Evolutionary conservation across 2,113 vertebrate species (phyloP).

Genomic region (Hydrolagus affinis): DNA sequence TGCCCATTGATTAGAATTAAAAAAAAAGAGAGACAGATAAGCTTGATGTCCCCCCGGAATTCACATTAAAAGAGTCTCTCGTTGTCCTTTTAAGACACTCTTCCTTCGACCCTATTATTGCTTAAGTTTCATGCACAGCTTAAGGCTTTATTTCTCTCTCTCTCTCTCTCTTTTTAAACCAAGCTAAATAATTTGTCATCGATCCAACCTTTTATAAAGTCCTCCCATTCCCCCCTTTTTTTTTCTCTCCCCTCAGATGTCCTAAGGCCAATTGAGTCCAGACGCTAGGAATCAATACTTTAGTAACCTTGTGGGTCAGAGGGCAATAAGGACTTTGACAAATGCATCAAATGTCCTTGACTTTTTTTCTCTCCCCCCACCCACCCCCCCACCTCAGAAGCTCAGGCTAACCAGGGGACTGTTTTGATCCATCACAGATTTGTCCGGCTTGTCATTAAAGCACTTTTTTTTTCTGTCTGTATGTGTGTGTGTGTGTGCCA

Average conservation of each 20-base stretch:
- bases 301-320: slow-evolving; percentile 68
- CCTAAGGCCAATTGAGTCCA: slow-evolving; percentile 70
- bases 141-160: slow-evolving; percentile 53
- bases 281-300: slow-evolving; percentile 68
- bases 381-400: too few species aligned
- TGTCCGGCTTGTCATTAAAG: slow-evolving; percentile 71
- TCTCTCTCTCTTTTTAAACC: slow-evolving; percentile 53
- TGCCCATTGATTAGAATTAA: too few species aligned
- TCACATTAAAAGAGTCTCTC: neutral
- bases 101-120: slow-evolving; percentile 50
- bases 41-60: neutral
- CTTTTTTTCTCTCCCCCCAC: too few species aligned
- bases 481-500: too few species aligned
- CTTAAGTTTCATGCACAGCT: slow-evolving; percentile 55
- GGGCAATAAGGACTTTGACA: slow-evolving; percentile 83
- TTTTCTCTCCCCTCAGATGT: slow-evolving; percentile 53
- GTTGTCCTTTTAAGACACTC: neutral
- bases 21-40: neutral
- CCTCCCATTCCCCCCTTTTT: slow-evolving; percentile 52
- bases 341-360: slow-evolving; percentile 71
- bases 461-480: too few species aligned
- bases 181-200: slow-evolving; percentile 62
- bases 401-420: slow-evolving; percentile 52
- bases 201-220: slow-evolving; percentile 66
- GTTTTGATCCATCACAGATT: slow-evolving; percentile 59